phyloP scores from a whole-genome alignment of 2,113 vertebrate species.

The Rutilus rutilus region DNA sequence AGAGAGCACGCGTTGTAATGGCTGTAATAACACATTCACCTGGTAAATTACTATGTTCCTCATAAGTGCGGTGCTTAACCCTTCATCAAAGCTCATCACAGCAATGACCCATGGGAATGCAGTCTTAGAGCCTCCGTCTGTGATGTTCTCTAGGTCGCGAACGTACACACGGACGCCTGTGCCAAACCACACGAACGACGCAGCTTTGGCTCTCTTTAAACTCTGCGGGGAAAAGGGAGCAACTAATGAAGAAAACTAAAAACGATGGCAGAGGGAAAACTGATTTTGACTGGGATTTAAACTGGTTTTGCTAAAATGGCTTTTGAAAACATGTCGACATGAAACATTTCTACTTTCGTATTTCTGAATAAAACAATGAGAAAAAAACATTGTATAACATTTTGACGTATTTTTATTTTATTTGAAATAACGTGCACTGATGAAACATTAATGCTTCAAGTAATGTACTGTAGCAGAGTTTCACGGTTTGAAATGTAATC shows the following conservation, averaged over 20 bases:
- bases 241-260: not conserved
- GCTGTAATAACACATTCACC: slow-evolving; percentile 75
- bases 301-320: not conserved
- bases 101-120: slow-evolving; percentile 44
- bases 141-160: slow-evolving; percentile 32
- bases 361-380: not conserved
- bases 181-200: slow-evolving; percentile 28
- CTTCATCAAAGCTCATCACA: slow-evolving; percentile 45
- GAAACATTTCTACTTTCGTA: not conserved
- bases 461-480: not conserved
- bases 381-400: not conserved
- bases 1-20: slow-evolving; percentile 59
- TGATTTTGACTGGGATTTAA: not conserved
- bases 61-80: slow-evolving; percentile 59
- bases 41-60: slow-evolving; percentile 72
- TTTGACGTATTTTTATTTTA: not conserved
- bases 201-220: not conserved
- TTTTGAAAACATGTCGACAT: not conserved
- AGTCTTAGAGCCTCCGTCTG: slow-evolving; percentile 34
- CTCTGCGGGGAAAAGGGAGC: not conserved
- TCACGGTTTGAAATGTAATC: not conserved
- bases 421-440: not conserved
- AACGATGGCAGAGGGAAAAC: not conserved
- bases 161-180: slow-evolving; percentile 12
- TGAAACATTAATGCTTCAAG: not conserved